Percentiles rank a stretch among this genome's conserved stretches.
phyloP scores from a whole-genome alignment of 2,888 invertebrate species.

The Drosophila fulvimacula region DNA sequence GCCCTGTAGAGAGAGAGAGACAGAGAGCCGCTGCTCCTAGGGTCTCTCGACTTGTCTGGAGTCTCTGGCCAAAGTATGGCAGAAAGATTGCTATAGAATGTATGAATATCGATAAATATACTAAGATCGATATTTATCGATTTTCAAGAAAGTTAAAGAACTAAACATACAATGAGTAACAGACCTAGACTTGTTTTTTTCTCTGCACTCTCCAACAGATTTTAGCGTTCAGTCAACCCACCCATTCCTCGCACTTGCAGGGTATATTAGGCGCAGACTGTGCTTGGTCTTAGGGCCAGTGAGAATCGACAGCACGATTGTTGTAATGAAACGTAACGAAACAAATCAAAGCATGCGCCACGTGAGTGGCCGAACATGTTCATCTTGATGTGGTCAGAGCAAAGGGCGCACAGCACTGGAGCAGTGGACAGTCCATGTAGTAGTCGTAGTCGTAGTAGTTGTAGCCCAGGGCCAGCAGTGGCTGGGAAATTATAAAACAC shows the following conservation, averaged over 20 bases:
- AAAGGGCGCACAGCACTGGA: background rate
- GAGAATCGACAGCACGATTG: constrained; percentile 51
- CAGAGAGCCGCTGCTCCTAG: too few relatives aligned
- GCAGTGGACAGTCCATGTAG: background rate
- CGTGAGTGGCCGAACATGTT: constrained; percentile 73
- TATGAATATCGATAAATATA: background rate
- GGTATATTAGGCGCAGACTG: constrained; percentile 8
- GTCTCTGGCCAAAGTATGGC: too few relatives aligned
- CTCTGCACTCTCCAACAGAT: too few relatives aligned
- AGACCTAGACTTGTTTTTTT: too few relatives aligned
- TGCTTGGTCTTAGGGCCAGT: constrained; percentile 7
- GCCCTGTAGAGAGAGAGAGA: background rate
- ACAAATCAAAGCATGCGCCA: constrained; percentile 78
- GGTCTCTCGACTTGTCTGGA: too few relatives aligned
- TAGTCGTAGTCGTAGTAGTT: background rate
- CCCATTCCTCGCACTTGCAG: background rate
- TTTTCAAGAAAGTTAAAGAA: too few relatives aligned
- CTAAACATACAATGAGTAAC: too few relatives aligned
- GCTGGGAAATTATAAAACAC: constrained; percentile 66
- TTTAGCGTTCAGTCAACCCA: background rate
- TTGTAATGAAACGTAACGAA: constrained; percentile 78
- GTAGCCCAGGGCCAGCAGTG: constrained; percentile 24
- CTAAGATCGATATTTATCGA: background rate
- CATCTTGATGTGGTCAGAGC: constrained; percentile 49
- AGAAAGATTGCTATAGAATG: too few relatives aligned